phyloP scores from a whole-genome alignment of 2,888 invertebrate genomes.

The Brachyopa scutellaris region DNA sequence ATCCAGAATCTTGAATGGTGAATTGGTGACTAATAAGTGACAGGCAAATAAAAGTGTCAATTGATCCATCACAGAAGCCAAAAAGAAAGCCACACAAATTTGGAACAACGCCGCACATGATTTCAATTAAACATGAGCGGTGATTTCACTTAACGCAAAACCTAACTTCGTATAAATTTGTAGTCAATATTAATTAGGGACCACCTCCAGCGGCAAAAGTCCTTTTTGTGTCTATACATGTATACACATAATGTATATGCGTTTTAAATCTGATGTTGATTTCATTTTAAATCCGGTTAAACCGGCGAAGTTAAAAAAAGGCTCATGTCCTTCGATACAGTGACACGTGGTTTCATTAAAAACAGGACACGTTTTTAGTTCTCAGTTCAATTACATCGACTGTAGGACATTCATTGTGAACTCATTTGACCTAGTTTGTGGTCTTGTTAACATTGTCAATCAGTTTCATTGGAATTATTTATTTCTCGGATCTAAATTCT shows the following conservation, averaged over 20 bases:
- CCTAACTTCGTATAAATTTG: not conserved
- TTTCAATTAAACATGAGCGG: not conserved
- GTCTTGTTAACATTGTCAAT: too few relatives aligned
- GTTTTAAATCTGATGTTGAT: conserved; percentile 8
- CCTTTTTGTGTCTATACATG: not conserved
- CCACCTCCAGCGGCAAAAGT: not conserved
- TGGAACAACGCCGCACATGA: not conserved
- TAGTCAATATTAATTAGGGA: conserved; percentile 6
- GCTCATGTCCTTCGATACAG: conserved; percentile 4
- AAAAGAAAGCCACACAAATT: not conserved
- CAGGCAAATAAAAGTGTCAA: not conserved
- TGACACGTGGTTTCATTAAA: conserved; percentile 1
- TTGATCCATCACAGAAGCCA: not conserved
- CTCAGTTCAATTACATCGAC: not conserved
- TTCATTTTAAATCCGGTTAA: conserved; percentile 41
- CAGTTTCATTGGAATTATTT: too few relatives aligned
- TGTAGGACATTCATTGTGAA: not conserved
- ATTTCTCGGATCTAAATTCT: too few relatives aligned
- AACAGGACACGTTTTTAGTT: conserved; percentile 17
- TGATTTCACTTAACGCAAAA: not conserved
- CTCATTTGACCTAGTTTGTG: conserved; percentile 28
- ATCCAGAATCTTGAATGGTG: too few relatives aligned
- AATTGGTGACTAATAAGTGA: not conserved
- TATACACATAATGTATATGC: not conserved
- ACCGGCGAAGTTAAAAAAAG: conserved; percentile 1